phyloP scores from a whole-genome alignment of 2,113 vertebrate genomes.

The Oncorhynchus masou region DNA sequence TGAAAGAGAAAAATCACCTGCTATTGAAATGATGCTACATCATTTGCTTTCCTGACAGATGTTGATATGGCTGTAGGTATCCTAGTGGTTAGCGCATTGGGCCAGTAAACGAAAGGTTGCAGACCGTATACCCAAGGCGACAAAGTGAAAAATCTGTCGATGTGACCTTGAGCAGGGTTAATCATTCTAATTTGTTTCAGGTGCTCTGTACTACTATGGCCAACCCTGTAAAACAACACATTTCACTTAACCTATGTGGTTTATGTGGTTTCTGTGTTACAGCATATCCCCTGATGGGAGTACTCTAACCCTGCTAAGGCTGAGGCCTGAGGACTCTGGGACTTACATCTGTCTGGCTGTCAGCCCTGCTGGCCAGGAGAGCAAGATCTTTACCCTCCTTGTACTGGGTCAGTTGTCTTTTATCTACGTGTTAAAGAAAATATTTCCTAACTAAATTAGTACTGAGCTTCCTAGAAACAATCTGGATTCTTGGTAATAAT shows the following conservation, averaged over 20 bases:
- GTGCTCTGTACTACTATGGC: too few relatives aligned
- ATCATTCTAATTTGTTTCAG: too few relatives aligned
- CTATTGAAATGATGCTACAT: not conserved
- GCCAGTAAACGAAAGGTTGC: too few relatives aligned
- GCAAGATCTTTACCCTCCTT: conserved; percentile 74
- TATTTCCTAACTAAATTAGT: not conserved
- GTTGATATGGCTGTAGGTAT: too few relatives aligned
- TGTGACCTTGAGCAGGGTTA: too few relatives aligned
- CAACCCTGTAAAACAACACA: too few relatives aligned
- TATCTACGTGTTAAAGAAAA: not conserved
- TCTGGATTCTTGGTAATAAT: not conserved
- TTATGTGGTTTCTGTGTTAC: conserved; percentile 20
- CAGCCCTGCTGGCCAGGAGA: conserved; percentile 79
- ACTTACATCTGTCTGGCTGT: conserved; percentile 85
- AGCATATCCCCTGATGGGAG: conserved; percentile 77
- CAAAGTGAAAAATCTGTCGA: too few relatives aligned
- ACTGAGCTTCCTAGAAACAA: not conserved
- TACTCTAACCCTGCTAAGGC: conserved; percentile 75
- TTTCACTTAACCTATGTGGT: too few relatives aligned
- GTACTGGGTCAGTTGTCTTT: conserved; percentile 77
- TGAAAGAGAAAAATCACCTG: too few relatives aligned
- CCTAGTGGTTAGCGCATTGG: too few relatives aligned
- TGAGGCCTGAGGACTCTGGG: conserved; percentile 76
- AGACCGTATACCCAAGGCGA: too few relatives aligned
- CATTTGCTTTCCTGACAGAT: too few relatives aligned